These are phyloP conservation scores for Andrena minutula DNA, from an alignment of 2,888 invertebrate species.

Conservation along the genomic window DNA sequence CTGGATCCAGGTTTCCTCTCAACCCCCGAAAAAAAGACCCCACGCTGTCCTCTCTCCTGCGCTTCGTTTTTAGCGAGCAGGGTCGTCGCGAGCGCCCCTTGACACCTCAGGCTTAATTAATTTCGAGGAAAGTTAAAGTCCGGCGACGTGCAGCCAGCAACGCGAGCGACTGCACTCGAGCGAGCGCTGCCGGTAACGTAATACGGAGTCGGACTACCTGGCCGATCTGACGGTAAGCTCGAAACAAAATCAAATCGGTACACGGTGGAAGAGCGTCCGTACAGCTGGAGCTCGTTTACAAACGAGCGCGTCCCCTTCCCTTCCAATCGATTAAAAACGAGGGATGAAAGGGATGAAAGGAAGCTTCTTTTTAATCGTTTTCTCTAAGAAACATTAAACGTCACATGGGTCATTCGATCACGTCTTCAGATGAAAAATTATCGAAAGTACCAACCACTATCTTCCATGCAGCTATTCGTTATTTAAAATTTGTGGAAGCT, in stretches of 20 bases:
- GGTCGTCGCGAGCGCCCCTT: conserved; percentile 30
- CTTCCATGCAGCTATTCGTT: too few relatives aligned
- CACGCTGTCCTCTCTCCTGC: neutral
- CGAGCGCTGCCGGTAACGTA: conserved; percentile 73
- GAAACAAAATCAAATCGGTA: conserved; percentile 72
- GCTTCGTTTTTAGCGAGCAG: neutral
- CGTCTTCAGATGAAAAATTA: too few relatives aligned
- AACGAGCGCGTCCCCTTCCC: conserved; percentile 37
- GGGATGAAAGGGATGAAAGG: neutral
- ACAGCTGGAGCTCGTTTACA: conserved; percentile 52
- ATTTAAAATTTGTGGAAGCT: too few relatives aligned
- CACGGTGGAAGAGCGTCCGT: conserved; percentile 59
- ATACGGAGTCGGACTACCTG: conserved; percentile 78
- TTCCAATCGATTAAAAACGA: neutral
- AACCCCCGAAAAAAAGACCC: neutral
- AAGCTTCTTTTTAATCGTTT: too few relatives aligned
- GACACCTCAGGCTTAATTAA: conserved; percentile 74
- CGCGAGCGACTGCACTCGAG: conserved; percentile 70
- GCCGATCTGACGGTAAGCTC: conserved; percentile 74
- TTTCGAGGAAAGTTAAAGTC: conserved; percentile 77
- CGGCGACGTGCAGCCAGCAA: conserved; percentile 72
- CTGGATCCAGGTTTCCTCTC: conserved; percentile 36
- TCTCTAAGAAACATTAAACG: too few relatives aligned
- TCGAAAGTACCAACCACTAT: too few relatives aligned
- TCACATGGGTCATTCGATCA: too few relatives aligned